Base-by-base conservation (phyloP, 2,113 vertebrate species). In the Nothobranchius kuhntae region DNA sequence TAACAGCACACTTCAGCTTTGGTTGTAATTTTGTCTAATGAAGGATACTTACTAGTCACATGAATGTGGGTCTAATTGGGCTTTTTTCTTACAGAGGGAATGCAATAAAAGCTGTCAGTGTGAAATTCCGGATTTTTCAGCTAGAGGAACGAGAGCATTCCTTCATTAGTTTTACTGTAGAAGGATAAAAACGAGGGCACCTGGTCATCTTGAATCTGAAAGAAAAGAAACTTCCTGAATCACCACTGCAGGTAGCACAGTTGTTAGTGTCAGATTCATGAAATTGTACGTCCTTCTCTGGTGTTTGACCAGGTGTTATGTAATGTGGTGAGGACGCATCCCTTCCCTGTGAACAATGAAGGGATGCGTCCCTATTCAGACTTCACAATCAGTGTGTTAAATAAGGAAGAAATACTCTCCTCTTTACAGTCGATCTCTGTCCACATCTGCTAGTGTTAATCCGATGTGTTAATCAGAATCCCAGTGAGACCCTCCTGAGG, bases 401-500 rank as follows among this genome's bases (percentile, higher is more conserved):
- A 56, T 86, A 75, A 84, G 84, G 75, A 84, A 82, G 75, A 81
- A 72, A 86, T 82, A 66, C 4, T 30, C 73, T 65, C 68, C 45
- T 56, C 54, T 71, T 78, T 64, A 65, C 56, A 55, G 60, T 76
- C 54, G 30, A 46, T 67, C 51, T 65, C 68, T 52, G 51, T 63
- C 65, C 11, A 9, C 66, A 30, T 61, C 14, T 35, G 67, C 21
- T 67, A 21, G 50, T 21, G 65, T 68, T 64, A 71, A 71, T 68
- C 71, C 21, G 21, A 21, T 26, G 50, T 21, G 65, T 68, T 64
- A 71, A 71, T 68, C 71, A 73, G 61, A 77, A 84, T 61, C 51
- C 51, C 56, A 53, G 60, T 47, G 68, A 73, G 71, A 55, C 71
- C 62, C 67, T 80, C 80, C 56, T 1, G 46, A 79, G 68, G 47